Conservation (phyloP, 1,140 invertebrate genomes). For the Bombus pascuorum region DNA sequence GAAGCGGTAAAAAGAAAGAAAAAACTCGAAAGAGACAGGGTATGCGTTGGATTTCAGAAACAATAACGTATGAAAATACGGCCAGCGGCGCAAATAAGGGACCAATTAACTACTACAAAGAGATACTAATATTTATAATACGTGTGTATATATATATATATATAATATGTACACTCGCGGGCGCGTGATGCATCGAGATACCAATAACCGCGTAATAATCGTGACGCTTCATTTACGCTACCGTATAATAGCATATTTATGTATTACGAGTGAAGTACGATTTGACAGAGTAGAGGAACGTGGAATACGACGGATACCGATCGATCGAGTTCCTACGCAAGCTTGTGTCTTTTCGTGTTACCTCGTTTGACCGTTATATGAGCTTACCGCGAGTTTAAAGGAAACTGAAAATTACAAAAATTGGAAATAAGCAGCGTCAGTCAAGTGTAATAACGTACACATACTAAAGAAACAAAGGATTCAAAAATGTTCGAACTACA, state of each 20-base stretch:
- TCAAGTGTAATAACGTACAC: too few species aligned
- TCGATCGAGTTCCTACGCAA: neutral
- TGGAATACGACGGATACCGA: neutral
- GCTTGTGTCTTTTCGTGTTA: neutral
- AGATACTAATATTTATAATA: constrained; percentile 58
- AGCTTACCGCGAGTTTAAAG: too few species aligned
- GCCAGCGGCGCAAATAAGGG: constrained; percentile 26
- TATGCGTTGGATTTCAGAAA: neutral
- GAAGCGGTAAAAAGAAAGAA: neutral
- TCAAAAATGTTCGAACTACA: neutral
- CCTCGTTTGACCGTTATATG: too few species aligned
- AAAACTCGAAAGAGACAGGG: neutral
- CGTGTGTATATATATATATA: constrained; percentile 14
- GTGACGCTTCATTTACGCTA: constrained; percentile 13
- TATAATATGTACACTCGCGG: neutral
- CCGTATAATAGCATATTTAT: neutral
- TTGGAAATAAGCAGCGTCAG: too few species aligned
- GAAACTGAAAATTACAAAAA: too few species aligned
- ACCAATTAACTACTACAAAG: constrained; percentile 59
- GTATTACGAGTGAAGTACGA: neutral
- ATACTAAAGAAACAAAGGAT: too few species aligned
- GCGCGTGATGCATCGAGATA: constrained; percentile 20
- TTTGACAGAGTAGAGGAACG: neutral
- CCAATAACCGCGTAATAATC: constrained; percentile 14
- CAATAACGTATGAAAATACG: neutral